A percentile compares a stretch with the other conserved stretches of the same genome.
phyloP scores from a whole-genome alignment of 2,888 invertebrate species.

The Calliopum simillimum region DNA sequence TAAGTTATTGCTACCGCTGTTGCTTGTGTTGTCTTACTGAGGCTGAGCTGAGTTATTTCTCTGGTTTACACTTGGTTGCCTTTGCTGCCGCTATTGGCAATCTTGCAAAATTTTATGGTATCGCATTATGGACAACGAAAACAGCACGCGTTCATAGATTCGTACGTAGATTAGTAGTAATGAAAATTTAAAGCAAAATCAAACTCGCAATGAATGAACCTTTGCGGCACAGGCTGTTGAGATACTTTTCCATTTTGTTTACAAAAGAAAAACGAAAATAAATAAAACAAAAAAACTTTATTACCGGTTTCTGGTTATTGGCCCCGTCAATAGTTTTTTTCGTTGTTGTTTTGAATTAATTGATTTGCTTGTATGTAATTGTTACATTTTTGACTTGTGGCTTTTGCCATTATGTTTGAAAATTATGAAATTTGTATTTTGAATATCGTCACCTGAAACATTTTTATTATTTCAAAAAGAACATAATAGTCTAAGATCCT shows the following conservation, averaged over 20 bases:
- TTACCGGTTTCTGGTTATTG: conserved; percentile 28
- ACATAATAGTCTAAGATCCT: too few species aligned
- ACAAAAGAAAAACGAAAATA: conserved; percentile 10
- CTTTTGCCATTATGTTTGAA: neutral
- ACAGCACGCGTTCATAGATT: neutral
- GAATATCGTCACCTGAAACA: too few species aligned
- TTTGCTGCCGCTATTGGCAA: conserved; percentile 15
- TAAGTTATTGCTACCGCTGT: neutral
- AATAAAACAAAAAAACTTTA: neutral
- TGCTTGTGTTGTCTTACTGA: neutral
- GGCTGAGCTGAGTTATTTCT: neutral
- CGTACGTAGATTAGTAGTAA: neutral
- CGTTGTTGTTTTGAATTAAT: neutral
- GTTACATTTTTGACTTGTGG: neutral
- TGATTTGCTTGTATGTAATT: neutral
- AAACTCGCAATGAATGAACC: conserved; percentile 21
- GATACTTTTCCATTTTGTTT: neutral
- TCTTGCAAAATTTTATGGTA: conserved; percentile 27
- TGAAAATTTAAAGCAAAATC: conserved; percentile 13
- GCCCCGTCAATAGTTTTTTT: neutral
- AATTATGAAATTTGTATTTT: too few species aligned
- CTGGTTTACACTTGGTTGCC: neutral
- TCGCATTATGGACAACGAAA: conserved; percentile 9
- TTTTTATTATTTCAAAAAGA: too few species aligned
- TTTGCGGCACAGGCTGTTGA: neutral